Conservation (phyloP, 2,888 invertebrate genomes). For the Hydriomena furcata region DNA sequence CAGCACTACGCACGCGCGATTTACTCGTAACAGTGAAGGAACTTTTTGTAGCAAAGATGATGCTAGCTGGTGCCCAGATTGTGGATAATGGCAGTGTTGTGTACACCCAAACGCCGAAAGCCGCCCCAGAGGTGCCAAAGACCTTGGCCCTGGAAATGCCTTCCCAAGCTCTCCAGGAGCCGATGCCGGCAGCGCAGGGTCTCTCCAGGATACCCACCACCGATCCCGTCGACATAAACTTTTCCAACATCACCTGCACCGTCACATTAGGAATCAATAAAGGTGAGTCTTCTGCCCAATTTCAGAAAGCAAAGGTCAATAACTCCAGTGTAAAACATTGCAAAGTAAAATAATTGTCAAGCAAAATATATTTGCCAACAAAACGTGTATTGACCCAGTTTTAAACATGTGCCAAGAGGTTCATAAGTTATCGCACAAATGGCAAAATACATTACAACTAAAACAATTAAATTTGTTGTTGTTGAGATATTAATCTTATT, state of each 20-base stretch:
- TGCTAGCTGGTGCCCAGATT: conserved; percentile 76
- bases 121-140: background rate
- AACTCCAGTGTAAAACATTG: conserved; percentile 2
- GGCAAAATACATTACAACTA: conserved; percentile 19
- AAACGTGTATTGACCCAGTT: conserved; percentile 28
- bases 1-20: conserved; percentile 55
- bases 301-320: background rate
- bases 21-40: conserved; percentile 37
- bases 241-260: conserved; percentile 88
- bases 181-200: conserved; percentile 35
- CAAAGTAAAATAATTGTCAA: no score
- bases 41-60: conserved; percentile 56
- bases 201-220: conserved; percentile 54
- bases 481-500: background rate
- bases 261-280: conserved; percentile 88
- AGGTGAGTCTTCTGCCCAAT: conserved; percentile 76
- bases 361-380: conserved; percentile 16
- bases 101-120: conserved; percentile 37
- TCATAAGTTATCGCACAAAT: conserved; percentile 32
- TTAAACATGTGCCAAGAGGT: conserved; percentile 22
- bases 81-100: conserved; percentile 65
- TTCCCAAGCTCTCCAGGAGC: conserved; percentile 25
- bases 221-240: conserved; percentile 87
- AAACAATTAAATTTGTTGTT: conserved; percentile 10
- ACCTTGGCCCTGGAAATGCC: conserved; percentile 24